Evolutionary conservation across 1,140 invertebrate species (phyloP).

Genomic region (Amphibalanus amphitrite): DNA sequence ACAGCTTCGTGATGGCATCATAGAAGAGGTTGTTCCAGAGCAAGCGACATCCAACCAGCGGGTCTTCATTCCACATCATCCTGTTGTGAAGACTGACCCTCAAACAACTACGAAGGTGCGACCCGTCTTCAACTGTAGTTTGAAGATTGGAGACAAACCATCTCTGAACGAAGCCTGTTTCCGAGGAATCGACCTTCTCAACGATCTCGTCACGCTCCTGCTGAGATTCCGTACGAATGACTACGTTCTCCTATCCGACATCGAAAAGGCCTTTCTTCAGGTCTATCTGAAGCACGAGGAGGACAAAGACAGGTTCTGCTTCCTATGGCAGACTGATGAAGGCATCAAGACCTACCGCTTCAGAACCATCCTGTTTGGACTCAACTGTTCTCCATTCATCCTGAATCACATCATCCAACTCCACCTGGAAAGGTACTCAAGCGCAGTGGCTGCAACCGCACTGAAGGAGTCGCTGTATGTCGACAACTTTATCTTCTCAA

Average conservation of each 20-base stretch:
- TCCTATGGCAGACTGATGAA: slow-evolving; percentile 9
- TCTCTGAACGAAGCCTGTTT: slow-evolving; percentile 10
- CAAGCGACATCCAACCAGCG: not conserved
- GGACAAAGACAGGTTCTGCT: slow-evolving; percentile 8
- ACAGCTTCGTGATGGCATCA: not conserved
- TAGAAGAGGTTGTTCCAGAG: not conserved
- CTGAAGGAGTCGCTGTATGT: not conserved
- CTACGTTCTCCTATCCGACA: slow-evolving; percentile 9
- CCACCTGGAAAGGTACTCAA: too few relatives aligned
- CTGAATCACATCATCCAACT: not conserved
- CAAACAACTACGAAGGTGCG: slow-evolving; percentile 1
- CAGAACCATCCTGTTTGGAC: slow-evolving; percentile 9
- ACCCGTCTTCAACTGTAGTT: slow-evolving; percentile 12
- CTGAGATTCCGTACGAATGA: slow-evolving; percentile 5
- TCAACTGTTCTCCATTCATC: slow-evolving; percentile 9
- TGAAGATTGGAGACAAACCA: slow-evolving; percentile 8
- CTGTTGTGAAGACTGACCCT: not conserved
- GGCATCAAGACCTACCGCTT: slow-evolving; percentile 5
- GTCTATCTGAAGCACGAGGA: slow-evolving; percentile 4
- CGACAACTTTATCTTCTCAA: not conserved
- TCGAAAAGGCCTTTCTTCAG: slow-evolving; percentile 11
- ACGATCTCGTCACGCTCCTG: slow-evolving; percentile 5
- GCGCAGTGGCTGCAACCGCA: too few relatives aligned
- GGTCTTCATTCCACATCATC: not conserved
- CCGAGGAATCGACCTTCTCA: slow-evolving; percentile 9